Percentiles rank a stretch among this genome's conserved stretches.
These are phyloP conservation scores for Plagiodera versicolora DNA, from an alignment of 2,888 invertebrate species.

Conservation along the genomic window DNA sequence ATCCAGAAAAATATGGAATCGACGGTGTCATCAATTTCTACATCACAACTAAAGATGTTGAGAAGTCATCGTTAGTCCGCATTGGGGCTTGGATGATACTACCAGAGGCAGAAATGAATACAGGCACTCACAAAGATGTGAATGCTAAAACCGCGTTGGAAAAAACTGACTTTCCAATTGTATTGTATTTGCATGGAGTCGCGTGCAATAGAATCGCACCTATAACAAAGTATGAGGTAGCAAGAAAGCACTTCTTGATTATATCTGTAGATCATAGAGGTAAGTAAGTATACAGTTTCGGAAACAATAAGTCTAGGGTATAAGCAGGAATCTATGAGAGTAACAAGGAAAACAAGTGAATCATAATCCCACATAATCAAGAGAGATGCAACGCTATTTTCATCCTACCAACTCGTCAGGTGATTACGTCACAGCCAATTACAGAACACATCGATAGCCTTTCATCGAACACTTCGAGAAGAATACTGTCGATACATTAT, in stretches of 20 bases:
- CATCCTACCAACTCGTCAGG: too few species aligned
- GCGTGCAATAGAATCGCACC: constrained; percentile 35
- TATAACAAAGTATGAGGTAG: constrained; percentile 48
- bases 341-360: too few species aligned
- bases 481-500: too few species aligned
- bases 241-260: constrained; percentile 73
- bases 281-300: constrained; percentile 44
- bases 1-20: constrained; percentile 36
- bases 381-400: too few species aligned
- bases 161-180: constrained; percentile 30
- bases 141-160: constrained; percentile 24
- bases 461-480: too few species aligned
- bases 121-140: background rate
- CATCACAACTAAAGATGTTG: constrained; percentile 35
- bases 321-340: too few species aligned
- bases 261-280: constrained; percentile 82
- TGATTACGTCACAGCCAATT: too few species aligned
- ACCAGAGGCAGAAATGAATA: constrained; percentile 31
- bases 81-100: constrained; percentile 51
- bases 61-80: constrained; percentile 53
- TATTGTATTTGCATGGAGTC: constrained; percentile 38
- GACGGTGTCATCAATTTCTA: constrained; percentile 38
- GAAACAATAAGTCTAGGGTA: too few species aligned
- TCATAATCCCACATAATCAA: too few species aligned
- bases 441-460: too few species aligned